phyloP scores from a whole-genome alignment of 1,140 invertebrate genomes.

The Drosophila jambulina region DNA sequence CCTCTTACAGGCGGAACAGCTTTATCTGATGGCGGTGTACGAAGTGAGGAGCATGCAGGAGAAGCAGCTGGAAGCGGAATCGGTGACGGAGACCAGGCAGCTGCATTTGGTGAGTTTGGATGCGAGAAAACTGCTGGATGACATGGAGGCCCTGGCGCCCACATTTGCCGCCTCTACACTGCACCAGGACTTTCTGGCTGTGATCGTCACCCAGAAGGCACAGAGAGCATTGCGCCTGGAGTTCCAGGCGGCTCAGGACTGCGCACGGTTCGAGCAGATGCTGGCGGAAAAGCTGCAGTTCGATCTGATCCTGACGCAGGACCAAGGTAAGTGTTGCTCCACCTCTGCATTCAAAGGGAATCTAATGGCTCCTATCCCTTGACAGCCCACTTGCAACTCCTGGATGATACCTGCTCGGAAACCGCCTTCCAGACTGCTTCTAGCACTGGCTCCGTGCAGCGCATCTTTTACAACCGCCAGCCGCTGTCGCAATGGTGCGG shows the following conservation, averaged over 20 bases:
- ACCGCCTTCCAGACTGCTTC: neutral
- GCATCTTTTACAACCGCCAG: conserved; percentile 59
- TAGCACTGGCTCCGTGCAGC: conserved; percentile 14
- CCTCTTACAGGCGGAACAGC: conserved; percentile 32
- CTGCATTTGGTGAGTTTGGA: conserved; percentile 58
- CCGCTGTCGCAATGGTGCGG: conserved; percentile 48
- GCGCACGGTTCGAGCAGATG: conserved; percentile 48
- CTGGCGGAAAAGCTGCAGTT: conserved; percentile 39
- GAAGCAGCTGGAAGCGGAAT: neutral
- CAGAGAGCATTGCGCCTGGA: conserved; percentile 39
- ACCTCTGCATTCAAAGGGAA: too few relatives aligned
- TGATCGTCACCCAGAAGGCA: conserved; percentile 52
- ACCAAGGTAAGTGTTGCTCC: conserved; percentile 4
- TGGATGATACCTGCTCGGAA: conserved; percentile 18
- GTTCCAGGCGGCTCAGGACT: conserved; percentile 31
- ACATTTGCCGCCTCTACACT: conserved; percentile 34
- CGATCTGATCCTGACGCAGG: neutral
- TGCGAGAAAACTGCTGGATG: conserved; percentile 25
- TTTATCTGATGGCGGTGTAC: conserved; percentile 50
- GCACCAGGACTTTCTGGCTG: conserved; percentile 70
- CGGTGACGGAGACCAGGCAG: conserved; percentile 8
- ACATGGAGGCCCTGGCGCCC: conserved; percentile 33
- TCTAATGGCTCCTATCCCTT: neutral
- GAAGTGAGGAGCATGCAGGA: conserved; percentile 17
- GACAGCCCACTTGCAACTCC: conserved; percentile 10